Base-by-base conservation (phyloP, 2,113 vertebrate genomes). In the Burhinus bistriatus region DNA sequence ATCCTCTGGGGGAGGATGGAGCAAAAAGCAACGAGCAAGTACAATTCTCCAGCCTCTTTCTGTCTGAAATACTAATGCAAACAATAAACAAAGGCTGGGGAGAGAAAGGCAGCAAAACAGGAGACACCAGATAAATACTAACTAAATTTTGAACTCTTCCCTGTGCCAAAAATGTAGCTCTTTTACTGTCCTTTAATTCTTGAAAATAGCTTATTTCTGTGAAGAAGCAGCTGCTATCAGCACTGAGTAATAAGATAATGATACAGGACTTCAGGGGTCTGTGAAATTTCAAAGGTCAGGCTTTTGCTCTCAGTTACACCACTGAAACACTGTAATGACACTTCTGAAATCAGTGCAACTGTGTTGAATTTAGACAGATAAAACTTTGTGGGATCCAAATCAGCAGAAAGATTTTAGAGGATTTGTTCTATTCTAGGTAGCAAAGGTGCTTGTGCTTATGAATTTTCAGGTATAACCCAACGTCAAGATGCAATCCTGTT, bases 301-400 rank as follows among this genome's bases (percentile, higher is more conserved):
- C 58, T 73, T 92, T 49, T 95, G 89, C 93, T 96, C 94, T 96
- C 92, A 73, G 72, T 92, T 96, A 81, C 83, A 81, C 72, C 66
- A 69, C 29, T 86, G 90, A 89, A 82, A 71, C 15, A 29, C 59
- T 75, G 9, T 57, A 76, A 40, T 62, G 80, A 32, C 9, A 5
- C 55, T 81, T 54, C 11, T 79, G n/a, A 91, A 95, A 75, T 72
- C 29, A 64, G 9, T 42, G 27, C 20, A 68, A 3, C 23, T 81
- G 1, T 54, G 32, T 23, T 85, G 47, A 87, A 51, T 75, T 87
- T 57, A n/a, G 12, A n/a, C 32, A 72, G 49, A 26, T 83, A 36
- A 69, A 76, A 6, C 30, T 87, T 19, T 90, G 21, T 78, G 26
- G 49, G 34, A 49, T 89, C 47, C n/a, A 73, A 66, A 26, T 54